A percentile compares a stretch with the other conserved stretches of the same genome.
Evolutionary conservation across 2,797 vertebrate genomes (phyloP).

Genomic region (Xyrichtys novacula): DNA sequence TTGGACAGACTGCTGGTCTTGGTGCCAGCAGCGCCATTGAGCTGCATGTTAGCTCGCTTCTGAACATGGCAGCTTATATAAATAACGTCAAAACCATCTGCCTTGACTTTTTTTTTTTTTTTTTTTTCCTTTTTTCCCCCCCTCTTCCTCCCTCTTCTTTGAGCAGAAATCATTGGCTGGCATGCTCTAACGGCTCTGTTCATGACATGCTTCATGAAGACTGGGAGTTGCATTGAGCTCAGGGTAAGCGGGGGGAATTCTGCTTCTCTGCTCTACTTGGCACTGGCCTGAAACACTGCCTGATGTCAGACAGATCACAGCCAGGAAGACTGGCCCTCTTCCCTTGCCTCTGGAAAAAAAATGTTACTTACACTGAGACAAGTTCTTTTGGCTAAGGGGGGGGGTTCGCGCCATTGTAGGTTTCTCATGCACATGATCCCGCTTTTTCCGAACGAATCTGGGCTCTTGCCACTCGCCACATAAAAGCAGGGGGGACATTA

Average conservation of each 20-base stretch:
- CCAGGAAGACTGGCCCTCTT: conserved; percentile 74
- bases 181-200: conserved; percentile 62
- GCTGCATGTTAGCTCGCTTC: conserved; percentile 45
- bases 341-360: conserved; percentile 72
- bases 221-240: conserved; percentile 71
- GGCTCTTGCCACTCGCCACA: conserved; percentile 65
- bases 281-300: conserved; percentile 63
- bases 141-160: conserved; percentile 13
- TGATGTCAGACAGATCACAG: conserved; percentile 81
- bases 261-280: conserved; percentile 78
- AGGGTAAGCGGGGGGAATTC: conserved; percentile 75
- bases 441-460: conserved; percentile 57
- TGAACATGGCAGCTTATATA: conserved; percentile 46
- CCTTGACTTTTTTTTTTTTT: conserved; percentile 32
- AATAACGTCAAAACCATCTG: conserved; percentile 67
- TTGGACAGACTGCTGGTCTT: not conserved
- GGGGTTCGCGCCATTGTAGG: conserved; percentile 37
- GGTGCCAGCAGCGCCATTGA: conserved; percentile 17
- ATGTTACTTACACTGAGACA: conserved; percentile 57
- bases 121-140: conserved; percentile 18
- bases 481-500: conserved; percentile 59
- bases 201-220: conserved; percentile 74
- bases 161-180: conserved; percentile 66
- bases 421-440: conserved; percentile 61
- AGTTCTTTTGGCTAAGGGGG: conserved; percentile 38